Evolutionary conservation across 2,113 vertebrate genomes (phyloP).

Genomic region (Mixornis gularis): DNA sequence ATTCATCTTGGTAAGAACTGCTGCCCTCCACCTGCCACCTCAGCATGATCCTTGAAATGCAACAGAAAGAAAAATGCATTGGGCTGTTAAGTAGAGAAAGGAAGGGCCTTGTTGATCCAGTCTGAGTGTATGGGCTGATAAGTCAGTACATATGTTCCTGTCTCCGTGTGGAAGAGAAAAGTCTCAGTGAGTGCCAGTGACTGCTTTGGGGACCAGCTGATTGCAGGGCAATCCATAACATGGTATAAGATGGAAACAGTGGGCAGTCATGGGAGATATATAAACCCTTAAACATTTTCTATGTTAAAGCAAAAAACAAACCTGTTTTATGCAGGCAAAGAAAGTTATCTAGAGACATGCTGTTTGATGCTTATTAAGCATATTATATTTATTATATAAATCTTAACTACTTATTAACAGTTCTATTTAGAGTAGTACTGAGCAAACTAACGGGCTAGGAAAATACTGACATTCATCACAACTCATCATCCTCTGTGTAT

Average conservation of each 20-base stretch:
- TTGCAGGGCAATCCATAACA: background rate
- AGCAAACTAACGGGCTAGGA: background rate
- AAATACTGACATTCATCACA: background rate
- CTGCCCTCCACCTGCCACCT: background rate
- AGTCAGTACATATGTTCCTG: background rate
- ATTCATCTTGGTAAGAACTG: background rate
- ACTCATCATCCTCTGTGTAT: background rate
- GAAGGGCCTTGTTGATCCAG: background rate
- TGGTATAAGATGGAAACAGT: background rate
- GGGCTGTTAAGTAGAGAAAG: background rate
- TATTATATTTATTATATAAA: too few species aligned
- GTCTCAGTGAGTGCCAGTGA: background rate
- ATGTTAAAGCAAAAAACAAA: too few species aligned
- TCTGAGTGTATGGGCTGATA: background rate
- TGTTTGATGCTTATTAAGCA: background rate
- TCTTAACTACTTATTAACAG: background rate
- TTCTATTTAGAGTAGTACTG: background rate
- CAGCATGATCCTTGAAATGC: background rate
- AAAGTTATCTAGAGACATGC: background rate
- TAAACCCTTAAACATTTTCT: background rate
- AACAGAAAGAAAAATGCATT: background rate
- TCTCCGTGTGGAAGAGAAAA: background rate
- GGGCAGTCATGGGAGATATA: background rate
- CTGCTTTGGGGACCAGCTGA: background rate
- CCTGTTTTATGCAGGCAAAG: background rate